Evolutionary conservation across 1,140 invertebrate genomes (phyloP).

Genomic region (Plutomurus gul): DNA sequence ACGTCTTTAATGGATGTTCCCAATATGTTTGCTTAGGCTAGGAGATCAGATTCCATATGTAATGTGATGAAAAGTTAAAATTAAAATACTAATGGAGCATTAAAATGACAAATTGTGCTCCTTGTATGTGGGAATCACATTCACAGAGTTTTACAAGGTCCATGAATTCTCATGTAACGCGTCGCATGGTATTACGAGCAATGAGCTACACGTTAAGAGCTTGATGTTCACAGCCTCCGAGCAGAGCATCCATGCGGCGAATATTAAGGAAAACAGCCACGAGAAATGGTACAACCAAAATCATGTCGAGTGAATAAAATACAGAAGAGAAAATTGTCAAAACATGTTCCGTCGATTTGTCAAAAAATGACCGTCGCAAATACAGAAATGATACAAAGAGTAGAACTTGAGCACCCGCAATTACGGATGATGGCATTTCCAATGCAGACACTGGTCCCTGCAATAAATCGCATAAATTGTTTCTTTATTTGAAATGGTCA

Average conservation of each 20-base stretch:
- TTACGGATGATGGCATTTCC: background rate
- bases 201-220: background rate
- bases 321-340: background rate
- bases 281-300: background rate
- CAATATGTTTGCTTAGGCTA: too few species aligned
- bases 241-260: background rate
- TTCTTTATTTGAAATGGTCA: background rate
- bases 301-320: background rate
- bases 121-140: too few species aligned
- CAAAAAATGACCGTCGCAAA: slow-evolving; percentile 1
- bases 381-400: background rate
- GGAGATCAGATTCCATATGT: too few species aligned
- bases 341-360: background rate
- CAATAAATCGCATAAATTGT: background rate
- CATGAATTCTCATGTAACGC: too few species aligned
- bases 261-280: background rate
- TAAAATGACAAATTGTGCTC: too few species aligned
- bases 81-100: too few species aligned
- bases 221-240: background rate
- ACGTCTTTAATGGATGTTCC: too few species aligned
- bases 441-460: background rate
- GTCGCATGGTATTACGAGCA: too few species aligned
- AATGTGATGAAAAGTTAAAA: too few species aligned
- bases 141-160: too few species aligned
- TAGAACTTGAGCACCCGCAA: background rate